Base-by-base conservation (phyloP, 2,888 invertebrate genomes). In the Hypsopygia costalis region DNA sequence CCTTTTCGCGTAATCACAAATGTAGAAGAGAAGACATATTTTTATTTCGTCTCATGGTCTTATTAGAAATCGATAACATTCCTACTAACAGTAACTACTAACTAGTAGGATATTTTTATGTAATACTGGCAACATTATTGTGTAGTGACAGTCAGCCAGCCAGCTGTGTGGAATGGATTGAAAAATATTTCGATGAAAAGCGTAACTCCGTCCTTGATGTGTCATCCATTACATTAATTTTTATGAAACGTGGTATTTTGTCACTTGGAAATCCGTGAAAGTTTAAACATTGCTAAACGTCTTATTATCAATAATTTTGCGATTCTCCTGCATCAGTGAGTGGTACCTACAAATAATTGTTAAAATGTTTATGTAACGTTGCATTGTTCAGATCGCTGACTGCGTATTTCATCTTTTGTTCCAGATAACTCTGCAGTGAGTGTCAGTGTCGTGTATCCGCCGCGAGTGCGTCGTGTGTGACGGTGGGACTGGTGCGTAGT, bases 301-400 rank as follows among this genome's bases (percentile, higher is more conserved):
- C 38, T 41, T 46, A 37, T 9, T 51, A 44, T 36, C 12, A 12
- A n/a, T 11, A 28, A 20, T 39, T 33, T 25, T 11, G 28, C 12
- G n/a, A 31, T 33, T 16, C 25, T 11, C n/a, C 57, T 62, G 62
- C 64, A 62, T 57, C 50, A n/a, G 16, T 16, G 16, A 65, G 65
- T 65, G 75, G 71, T 73, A 39, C 33, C 27, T 27, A 69, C 64
- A 62, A 66, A 40, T 68, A 70, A 71, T 79, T 73, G 71, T 74
- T 69, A 64, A 78, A 81, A 80, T 86, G 87, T 88, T 87, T 87
- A 87, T 88, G 81, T 88, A 88, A 88, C 81, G 70, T 69, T 73
- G 75, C 70, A 77, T 81, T 79, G 77, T 81, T 78, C 71, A 57
- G 59, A 66, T 69, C 57, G 69, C 71, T 83, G 68, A 81, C 61